These are phyloP conservation scores for Lipophrys pholis DNA, from an alignment of 2,113 vertebrate species.

Conservation along the genomic window DNA sequence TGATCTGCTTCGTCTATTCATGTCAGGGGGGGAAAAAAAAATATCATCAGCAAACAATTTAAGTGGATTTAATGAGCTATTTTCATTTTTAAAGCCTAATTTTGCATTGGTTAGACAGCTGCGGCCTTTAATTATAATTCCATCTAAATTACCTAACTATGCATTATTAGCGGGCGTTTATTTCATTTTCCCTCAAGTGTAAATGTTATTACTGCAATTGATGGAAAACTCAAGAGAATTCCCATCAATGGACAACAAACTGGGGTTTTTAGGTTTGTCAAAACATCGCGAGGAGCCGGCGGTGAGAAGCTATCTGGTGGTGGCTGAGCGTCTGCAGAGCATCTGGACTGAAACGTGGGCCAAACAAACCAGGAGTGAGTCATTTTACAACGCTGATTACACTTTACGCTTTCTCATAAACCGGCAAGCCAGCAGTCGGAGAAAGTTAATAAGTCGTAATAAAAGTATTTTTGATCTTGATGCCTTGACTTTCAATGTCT, in stretches of 20 bases:
- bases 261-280: no score
- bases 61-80: background rate
- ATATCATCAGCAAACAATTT: background rate
- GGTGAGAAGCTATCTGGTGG: no score
- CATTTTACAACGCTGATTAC: constrained; percentile 24
- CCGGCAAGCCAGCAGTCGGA: constrained; percentile 30
- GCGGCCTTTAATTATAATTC: background rate
- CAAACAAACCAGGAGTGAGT: constrained; percentile 32
- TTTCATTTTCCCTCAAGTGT: no score
- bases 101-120: background rate
- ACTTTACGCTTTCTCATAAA: constrained; percentile 49
- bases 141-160: background rate
- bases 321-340: constrained; percentile 21
- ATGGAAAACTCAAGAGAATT: no score
- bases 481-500: no score
- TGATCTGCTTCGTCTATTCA: background rate
- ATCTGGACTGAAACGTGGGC: constrained; percentile 40
- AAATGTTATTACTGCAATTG: no score
- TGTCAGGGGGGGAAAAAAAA: background rate
- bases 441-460: constrained; percentile 37
- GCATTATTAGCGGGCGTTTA: no score
- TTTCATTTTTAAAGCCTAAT: background rate
- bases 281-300: no score
- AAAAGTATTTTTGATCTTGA: constrained; percentile 14
- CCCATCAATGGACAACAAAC: no score